Percentiles rank a stretch among this genome's conserved stretches.
phyloP scores from a whole-genome alignment of 2,797 vertebrate genomes.

The Sylvia borin region DNA sequence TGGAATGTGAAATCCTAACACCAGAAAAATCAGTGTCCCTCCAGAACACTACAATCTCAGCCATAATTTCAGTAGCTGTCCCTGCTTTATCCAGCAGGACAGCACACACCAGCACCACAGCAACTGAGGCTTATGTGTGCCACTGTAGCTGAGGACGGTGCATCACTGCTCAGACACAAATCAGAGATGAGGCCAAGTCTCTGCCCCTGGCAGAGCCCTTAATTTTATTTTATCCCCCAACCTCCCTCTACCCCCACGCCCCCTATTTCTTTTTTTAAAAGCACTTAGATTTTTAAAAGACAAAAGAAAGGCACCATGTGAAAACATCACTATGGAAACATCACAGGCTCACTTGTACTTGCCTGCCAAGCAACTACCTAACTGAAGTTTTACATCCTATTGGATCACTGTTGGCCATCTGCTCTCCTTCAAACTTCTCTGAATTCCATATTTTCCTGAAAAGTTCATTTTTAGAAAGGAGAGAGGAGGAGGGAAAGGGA shows the following conservation, averaged over 20 bases:
- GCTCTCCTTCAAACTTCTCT: constrained; percentile 57
- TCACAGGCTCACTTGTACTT: constrained; percentile 46
- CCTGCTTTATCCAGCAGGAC: neutral
- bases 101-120: neutral
- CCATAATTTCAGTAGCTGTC: neutral
- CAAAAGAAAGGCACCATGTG: constrained; percentile 55
- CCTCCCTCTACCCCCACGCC: neutral
- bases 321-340: constrained; percentile 76
- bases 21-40: neutral
- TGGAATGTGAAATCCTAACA: neutral
- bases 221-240: neutral
- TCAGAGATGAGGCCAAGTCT: neutral
- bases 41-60: neutral
- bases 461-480: constrained; percentile 68
- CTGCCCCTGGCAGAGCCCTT: neutral
- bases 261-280: constrained; percentile 10
- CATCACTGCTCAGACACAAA: constrained; percentile 10
- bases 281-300: constrained; percentile 41
- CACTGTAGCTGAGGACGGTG: neutral
- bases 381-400: constrained; percentile 48
- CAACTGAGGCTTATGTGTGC: neutral
- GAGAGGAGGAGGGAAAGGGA: constrained; percentile 35
- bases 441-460: constrained; percentile 63
- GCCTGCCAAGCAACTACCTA: constrained; percentile 64
- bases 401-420: constrained; percentile 62